These are phyloP conservation scores for Temnothorax curvispinosus DNA, from an alignment of 1,140 invertebrate genomes.

Conservation along the genomic window DNA sequence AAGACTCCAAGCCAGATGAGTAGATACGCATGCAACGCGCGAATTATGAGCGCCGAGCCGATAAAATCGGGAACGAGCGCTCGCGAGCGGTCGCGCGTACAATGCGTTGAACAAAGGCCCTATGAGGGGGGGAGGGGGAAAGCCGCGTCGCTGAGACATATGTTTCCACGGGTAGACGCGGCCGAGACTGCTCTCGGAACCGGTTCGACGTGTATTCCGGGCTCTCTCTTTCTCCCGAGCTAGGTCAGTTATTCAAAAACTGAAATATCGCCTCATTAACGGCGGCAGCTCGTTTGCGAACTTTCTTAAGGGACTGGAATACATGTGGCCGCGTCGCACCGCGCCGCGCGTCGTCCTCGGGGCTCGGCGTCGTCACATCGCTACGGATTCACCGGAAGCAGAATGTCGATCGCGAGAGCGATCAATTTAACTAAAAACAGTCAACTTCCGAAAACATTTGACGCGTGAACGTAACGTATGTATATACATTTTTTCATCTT, in stretches of 20 bases:
- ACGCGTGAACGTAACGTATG: not conserved
- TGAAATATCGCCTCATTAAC: constrained; percentile 80
- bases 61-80: constrained; percentile 59
- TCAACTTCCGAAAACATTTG: not conserved
- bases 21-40: constrained; percentile 64
- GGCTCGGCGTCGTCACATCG: not conserved
- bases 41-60: constrained; percentile 56
- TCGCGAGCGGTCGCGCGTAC: constrained; percentile 29
- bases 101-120: constrained; percentile 49
- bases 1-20: constrained; percentile 53
- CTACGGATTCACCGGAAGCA: not conserved
- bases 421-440: not conserved
- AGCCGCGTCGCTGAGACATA: constrained; percentile 60
- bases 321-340: not conserved
- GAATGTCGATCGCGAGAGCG: not conserved
- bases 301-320: constrained; percentile 50
- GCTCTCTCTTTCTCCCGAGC: constrained; percentile 54
- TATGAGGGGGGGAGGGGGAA: not conserved
- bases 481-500: not conserved
- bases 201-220: constrained; percentile 76
- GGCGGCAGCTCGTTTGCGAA: constrained; percentile 73
- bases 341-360: not conserved
- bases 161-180: constrained; percentile 72
- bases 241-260: constrained; percentile 83
- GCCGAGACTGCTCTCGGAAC: constrained; percentile 76